Percentiles rank a stretch among this genome's conserved stretches.
phyloP scores from a whole-genome alignment of 2,113 vertebrate species.

The Pyrgilauda ruficollis region DNA sequence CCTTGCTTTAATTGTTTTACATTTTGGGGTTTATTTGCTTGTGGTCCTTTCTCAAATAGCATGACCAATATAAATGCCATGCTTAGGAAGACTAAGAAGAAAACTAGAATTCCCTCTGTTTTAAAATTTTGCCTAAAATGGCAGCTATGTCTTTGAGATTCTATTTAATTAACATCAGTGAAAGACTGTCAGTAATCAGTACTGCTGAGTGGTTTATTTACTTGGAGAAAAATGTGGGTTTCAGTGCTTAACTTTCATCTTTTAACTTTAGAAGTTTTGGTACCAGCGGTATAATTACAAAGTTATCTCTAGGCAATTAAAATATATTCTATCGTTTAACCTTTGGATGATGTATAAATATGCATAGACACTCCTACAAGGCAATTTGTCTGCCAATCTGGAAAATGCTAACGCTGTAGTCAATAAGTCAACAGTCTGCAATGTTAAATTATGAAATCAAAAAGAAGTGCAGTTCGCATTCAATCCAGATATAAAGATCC shows the following conservation, averaged over 20 bases:
- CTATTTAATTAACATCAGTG: neutral
- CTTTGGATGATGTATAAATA: conserved; percentile 41
- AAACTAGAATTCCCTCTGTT: neutral
- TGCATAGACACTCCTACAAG: conserved; percentile 14
- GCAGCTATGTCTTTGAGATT: neutral
- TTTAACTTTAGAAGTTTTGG: neutral
- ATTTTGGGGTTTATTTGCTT: neutral
- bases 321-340: conserved; percentile 22
- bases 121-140: neutral
- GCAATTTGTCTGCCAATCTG: conserved; percentile 48
- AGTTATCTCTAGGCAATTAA: conserved; percentile 34
- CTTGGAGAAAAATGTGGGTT: neutral
- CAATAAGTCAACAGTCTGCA: conserved; percentile 51
- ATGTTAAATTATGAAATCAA: conserved; percentile 23
- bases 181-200: neutral
- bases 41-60: neutral
- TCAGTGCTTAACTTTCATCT: neutral
- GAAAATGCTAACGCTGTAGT: conserved; percentile 19
- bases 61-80: neutral
- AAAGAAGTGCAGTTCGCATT: neutral
- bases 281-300: neutral
- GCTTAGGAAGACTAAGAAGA: neutral
- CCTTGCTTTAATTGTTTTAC: neutral
- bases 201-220: neutral
- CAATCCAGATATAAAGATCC: neutral